A percentile compares a stretch with the other conserved stretches of the same genome.
These are phyloP conservation scores for Drosophila nr. perissopoda DNA, from an alignment of 2,888 invertebrate species.

Conservation along the genomic window DNA sequence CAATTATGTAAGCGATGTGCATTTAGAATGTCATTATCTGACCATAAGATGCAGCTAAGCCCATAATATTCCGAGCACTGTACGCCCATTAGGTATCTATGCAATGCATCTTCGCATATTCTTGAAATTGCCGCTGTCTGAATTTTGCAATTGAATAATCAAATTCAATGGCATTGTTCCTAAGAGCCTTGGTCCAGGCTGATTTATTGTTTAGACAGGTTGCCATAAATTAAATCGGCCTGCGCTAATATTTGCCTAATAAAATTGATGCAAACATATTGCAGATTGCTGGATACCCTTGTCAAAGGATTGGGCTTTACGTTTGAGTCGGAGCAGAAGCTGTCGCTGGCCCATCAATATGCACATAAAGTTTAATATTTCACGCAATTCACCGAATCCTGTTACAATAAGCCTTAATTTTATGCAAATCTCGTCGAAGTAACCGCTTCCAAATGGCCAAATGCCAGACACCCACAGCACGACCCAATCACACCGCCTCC, in stretches of 20 bases:
- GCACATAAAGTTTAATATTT: constrained; percentile 79
- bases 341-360: constrained; percentile 64
- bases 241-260: constrained; percentile 73
- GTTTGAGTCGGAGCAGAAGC: constrained; percentile 25
- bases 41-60: constrained; percentile 34
- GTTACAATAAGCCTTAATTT: constrained; percentile 76
- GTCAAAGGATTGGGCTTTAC: constrained; percentile 60
- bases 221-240: constrained; percentile 66
- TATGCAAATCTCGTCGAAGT: constrained; percentile 72
- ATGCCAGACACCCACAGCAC: background rate
- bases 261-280: constrained; percentile 59
- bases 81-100: constrained; percentile 49
- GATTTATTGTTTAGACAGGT: constrained; percentile 70
- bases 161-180: constrained; percentile 63
- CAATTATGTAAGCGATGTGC: constrained; percentile 66
- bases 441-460: constrained; percentile 37
- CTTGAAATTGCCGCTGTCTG: constrained; percentile 64
- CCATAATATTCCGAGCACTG: constrained; percentile 19
- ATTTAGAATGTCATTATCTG: constrained; percentile 72
- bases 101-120: constrained; percentile 69
- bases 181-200: constrained; percentile 21
- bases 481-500: constrained; percentile 1
- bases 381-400: constrained; percentile 73
- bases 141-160: constrained; percentile 77
- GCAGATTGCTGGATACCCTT: constrained; percentile 36